Evolutionary conservation across 2,797 vertebrate species (phyloP).

Genomic region (Lateolabrax maculatus): DNA sequence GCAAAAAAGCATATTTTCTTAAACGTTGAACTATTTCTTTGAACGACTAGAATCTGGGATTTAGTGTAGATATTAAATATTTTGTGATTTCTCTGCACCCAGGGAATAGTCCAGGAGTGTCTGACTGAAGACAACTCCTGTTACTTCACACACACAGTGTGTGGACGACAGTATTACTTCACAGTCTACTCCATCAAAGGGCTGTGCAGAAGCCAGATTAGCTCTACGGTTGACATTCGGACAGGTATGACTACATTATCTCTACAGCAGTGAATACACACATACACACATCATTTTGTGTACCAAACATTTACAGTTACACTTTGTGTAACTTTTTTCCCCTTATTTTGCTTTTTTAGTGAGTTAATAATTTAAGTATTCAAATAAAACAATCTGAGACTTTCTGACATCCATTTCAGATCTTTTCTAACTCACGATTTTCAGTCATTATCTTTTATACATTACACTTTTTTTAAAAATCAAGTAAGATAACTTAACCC

Average conservation of each 20-base stretch:
- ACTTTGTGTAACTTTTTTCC: not conserved
- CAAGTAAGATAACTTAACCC: not conserved
- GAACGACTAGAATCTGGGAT: not conserved
- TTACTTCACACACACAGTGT: slow-evolving; percentile 82
- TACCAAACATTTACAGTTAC: too few species aligned
- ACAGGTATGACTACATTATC: slow-evolving; percentile 77
- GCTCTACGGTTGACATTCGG: slow-evolving; percentile 66
- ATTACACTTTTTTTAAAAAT: not conserved
- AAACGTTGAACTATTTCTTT: not conserved
- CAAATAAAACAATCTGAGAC: not conserved
- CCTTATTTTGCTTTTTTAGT: not conserved
- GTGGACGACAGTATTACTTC: slow-evolving; percentile 83
- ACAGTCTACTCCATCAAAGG: slow-evolving; percentile 68
- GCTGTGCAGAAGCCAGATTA: slow-evolving; percentile 69
- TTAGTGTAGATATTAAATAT: not conserved
- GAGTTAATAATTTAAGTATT: not conserved
- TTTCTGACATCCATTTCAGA: too few species aligned
- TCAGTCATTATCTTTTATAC: not conserved
- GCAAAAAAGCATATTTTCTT: not conserved
- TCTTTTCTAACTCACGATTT: not conserved
- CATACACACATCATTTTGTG: not conserved
- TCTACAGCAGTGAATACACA: not conserved
- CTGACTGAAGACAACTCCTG: slow-evolving; percentile 81
- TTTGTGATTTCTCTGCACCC: slow-evolving; percentile 29
- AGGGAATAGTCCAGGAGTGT: slow-evolving; percentile 77